Evolutionary conservation across 2,797 vertebrate species (phyloP).

Genomic region (Megaceryle alcyon): DNA sequence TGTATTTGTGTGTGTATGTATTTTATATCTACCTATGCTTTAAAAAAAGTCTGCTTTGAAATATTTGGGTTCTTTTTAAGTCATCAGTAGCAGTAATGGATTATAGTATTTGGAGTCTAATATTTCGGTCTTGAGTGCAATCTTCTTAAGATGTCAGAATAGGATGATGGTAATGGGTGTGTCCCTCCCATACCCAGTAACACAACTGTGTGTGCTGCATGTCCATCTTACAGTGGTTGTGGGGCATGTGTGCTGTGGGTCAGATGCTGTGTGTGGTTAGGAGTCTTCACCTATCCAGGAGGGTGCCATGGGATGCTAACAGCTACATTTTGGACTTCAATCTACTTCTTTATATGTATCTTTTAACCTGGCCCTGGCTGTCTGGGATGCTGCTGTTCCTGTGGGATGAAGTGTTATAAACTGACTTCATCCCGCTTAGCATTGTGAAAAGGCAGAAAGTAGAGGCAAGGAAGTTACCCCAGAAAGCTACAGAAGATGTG

Average conservation of each 20-base stretch:
- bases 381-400: neutral
- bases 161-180: neutral
- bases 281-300: neutral
- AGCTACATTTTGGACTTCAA: neutral
- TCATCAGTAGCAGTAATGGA: neutral
- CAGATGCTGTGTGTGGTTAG: neutral
- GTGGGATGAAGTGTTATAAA: neutral
- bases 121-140: neutral
- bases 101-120: neutral
- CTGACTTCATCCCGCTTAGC: neutral
- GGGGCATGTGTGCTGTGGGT: neutral
- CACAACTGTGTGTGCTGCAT: accelerated
- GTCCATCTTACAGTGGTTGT: accelerated
- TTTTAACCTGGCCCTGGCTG: neutral
- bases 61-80: neutral
- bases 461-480: neutral
- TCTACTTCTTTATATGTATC: accelerated
- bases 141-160: neutral
- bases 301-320: neutral
- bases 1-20: neutral
- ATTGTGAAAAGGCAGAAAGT: neutral
- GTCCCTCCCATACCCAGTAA: neutral
- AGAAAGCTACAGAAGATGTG: neutral
- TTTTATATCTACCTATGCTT: neutral
- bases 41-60: neutral